Evolutionary conservation across 2,888 invertebrate genomes (phyloP).

Genomic region (Drosophila quinaria): DNA sequence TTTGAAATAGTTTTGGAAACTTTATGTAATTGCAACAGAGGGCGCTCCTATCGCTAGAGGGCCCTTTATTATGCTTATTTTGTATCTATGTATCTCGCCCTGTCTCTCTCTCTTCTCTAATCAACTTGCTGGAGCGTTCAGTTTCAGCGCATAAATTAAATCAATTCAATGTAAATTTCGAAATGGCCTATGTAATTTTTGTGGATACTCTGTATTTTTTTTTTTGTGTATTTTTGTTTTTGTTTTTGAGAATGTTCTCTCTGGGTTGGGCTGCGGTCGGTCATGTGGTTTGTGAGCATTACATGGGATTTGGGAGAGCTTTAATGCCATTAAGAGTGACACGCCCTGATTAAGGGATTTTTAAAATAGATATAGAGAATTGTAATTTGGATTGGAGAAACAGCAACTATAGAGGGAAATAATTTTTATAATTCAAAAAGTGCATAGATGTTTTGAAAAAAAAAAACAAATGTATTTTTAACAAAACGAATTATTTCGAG

Average conservation of each 20-base stretch:
- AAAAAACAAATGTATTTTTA: too few species aligned
- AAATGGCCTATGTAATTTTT: slow-evolving; percentile 65
- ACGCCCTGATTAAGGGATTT: slow-evolving; percentile 45
- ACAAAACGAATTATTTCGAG: too few species aligned
- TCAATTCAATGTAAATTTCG: slow-evolving; percentile 72
- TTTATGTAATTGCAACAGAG: slow-evolving; percentile 43
- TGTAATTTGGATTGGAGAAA: neutral
- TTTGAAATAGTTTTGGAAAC: slow-evolving; percentile 35
- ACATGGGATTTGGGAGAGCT: slow-evolving; percentile 40
- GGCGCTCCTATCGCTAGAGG: slow-evolving; percentile 25
- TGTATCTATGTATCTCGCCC: neutral
- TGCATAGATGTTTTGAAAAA: too few species aligned
- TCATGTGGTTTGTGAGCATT: slow-evolving; percentile 34
- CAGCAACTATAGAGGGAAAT: neutral
- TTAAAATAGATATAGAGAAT: neutral
- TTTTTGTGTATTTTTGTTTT: slow-evolving; percentile 17
- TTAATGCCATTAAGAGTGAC: slow-evolving; percentile 31
- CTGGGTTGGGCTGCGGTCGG: slow-evolving; percentile 47
- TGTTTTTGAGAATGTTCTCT: slow-evolving; percentile 31
- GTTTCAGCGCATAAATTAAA: slow-evolving; percentile 58
- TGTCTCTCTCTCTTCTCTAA: slow-evolving; percentile 30
- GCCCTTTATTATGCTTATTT: slow-evolving; percentile 14
- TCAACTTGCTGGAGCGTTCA: slow-evolving; percentile 48
- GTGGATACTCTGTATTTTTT: slow-evolving; percentile 40
- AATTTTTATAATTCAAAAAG: too few species aligned